Evolutionary conservation across 2,113 vertebrate species (phyloP).

Genomic region (Crotophaga sulcirostris): DNA sequence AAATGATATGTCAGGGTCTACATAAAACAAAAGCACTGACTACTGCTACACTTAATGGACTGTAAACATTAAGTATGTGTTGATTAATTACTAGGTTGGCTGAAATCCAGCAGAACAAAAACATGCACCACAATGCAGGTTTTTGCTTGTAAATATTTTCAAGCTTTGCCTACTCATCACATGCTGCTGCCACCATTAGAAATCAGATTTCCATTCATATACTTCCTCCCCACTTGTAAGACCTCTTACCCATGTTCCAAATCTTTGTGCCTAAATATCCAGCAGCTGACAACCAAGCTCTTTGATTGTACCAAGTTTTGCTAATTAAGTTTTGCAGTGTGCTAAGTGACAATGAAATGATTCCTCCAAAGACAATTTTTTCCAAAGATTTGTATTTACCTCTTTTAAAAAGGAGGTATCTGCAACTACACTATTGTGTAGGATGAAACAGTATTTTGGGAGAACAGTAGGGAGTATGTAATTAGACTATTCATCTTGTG

Average conservation of each 20-base stretch:
- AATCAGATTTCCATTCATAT: not conserved
- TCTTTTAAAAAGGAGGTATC: not conserved
- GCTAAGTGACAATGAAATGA: not conserved
- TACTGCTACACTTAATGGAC: slow-evolving; percentile 62
- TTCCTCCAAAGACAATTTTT: not conserved
- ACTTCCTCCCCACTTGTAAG: not conserved
- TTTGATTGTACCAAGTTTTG: not conserved
- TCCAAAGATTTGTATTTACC: not conserved
- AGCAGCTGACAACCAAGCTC: not conserved
- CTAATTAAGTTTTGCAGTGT: not conserved
- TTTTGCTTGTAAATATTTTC: slow-evolving; percentile 22
- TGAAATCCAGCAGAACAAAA: slow-evolving; percentile 54
- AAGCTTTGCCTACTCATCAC: not conserved
- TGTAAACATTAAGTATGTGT: slow-evolving; percentile 62
- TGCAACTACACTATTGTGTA: not conserved
- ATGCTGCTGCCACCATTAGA: not conserved
- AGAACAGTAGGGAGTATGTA: slow-evolving; percentile 9
- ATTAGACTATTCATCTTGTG: slow-evolving; percentile 24
- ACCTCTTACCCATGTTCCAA: not conserved
- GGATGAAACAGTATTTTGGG: not conserved
- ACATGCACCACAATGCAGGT: not conserved
- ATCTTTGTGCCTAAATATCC: too few relatives aligned
- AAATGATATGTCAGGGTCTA: slow-evolving; percentile 61
- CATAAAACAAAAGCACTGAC: slow-evolving; percentile 69
- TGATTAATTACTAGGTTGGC: slow-evolving; percentile 65